phyloP scores from a whole-genome alignment of 2,797 vertebrate species.

The Centroberyx gerrardi region DNA sequence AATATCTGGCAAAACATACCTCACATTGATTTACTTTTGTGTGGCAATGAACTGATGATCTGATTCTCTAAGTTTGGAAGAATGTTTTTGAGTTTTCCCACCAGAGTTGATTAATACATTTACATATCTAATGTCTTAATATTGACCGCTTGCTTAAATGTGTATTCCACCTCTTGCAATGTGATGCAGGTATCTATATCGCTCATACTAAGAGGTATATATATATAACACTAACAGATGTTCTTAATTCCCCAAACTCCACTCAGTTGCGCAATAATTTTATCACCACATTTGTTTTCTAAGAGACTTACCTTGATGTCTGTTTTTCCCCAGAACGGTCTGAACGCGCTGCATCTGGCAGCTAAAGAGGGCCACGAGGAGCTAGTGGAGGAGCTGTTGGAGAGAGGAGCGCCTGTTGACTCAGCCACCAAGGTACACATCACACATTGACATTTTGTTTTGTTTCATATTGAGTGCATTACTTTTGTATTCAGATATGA shows the following conservation, averaged over 20 bases:
- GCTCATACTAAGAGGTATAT: too few relatives aligned
- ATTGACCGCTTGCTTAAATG: not conserved
- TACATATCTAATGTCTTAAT: too few relatives aligned
- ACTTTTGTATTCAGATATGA: not conserved
- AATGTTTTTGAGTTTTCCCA: not conserved
- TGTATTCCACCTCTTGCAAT: not conserved
- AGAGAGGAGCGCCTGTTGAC: conserved; percentile 94
- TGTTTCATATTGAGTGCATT: not conserved
- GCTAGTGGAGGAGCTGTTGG: conserved; percentile 95
- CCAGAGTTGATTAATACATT: too few relatives aligned
- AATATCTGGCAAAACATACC: too few relatives aligned
- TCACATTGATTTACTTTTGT: too few relatives aligned
- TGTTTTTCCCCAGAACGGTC: conserved; percentile 90
- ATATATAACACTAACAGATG: not conserved
- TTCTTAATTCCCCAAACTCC: not conserved
- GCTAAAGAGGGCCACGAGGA: conserved; percentile 97
- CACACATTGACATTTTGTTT: not conserved
- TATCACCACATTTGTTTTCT: not conserved
- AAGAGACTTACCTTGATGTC: not conserved
- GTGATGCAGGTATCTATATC: not conserved
- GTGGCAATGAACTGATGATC: too few relatives aligned
- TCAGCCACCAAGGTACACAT: conserved; percentile 93
- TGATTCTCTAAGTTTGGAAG: too few relatives aligned
- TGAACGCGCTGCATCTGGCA: conserved; percentile 96
- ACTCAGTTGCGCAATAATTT: conserved; percentile 1